Conservation (phyloP, 2,888 invertebrate genomes). For the Drosophila flavopinicola region DNA sequence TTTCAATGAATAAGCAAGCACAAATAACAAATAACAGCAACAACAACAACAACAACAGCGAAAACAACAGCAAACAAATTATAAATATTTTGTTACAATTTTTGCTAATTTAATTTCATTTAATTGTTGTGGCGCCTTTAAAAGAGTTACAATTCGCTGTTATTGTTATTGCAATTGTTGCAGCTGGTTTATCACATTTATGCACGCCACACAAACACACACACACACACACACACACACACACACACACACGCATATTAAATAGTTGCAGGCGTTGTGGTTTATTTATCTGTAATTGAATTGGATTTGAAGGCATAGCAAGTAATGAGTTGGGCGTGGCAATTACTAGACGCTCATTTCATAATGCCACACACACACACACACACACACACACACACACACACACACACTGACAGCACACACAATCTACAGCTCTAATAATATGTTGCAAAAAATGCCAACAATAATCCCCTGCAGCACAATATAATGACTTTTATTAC, state of each 20-base stretch:
- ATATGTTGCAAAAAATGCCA: slow-evolving; percentile 57
- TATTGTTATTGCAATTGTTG: slow-evolving; percentile 28
- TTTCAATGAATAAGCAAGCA: slow-evolving; percentile 48
- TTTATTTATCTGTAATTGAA: slow-evolving; percentile 67
- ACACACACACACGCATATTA: slow-evolving; percentile 3
- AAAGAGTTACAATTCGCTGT: slow-evolving; percentile 23
- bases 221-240: slow-evolving; percentile 5
- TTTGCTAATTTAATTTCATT: slow-evolving; percentile 75
- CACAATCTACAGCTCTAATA: slow-evolving; percentile 55
- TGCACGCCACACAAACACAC: slow-evolving; percentile 1
- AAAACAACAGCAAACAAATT: slow-evolving; percentile 24
- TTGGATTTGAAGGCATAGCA: slow-evolving; percentile 37
- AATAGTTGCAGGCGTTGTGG: neutral
- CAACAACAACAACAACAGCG: neutral
- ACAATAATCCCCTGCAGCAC: slow-evolving; percentile 76
- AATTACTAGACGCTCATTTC: slow-evolving; percentile 7
- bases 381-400: slow-evolving; percentile 17
- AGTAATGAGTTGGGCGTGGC: slow-evolving; percentile 1
- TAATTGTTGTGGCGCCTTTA: slow-evolving; percentile 52
- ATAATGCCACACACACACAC: slow-evolving; percentile 15
- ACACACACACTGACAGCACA: slow-evolving; percentile 2
- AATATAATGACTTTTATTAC: slow-evolving; percentile 81
- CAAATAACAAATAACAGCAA: slow-evolving; percentile 4
- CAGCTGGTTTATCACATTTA: slow-evolving; percentile 13
- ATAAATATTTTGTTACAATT: slow-evolving; percentile 56